phyloP scores from a whole-genome alignment of 2,888 invertebrate genomes.

The Rhamnusium bicolor region DNA sequence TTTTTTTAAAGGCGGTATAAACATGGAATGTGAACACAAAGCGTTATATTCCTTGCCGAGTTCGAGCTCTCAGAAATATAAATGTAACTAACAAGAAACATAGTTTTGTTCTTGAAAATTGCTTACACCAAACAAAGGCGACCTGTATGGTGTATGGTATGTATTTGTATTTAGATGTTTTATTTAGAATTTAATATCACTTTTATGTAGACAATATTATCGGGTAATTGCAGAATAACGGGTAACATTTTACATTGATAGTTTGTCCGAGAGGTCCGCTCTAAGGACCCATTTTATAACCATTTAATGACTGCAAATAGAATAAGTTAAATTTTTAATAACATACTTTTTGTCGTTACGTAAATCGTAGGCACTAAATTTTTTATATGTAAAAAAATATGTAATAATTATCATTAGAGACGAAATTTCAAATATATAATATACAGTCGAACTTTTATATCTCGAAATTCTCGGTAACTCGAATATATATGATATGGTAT shows the following conservation, averaged over 20 bases:
- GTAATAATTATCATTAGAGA: no score
- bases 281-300: constrained; percentile 40
- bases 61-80: constrained; percentile 34
- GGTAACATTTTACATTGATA: constrained; percentile 54
- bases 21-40: constrained; percentile 32
- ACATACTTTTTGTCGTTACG: not conserved
- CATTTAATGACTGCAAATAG: constrained; percentile 12
- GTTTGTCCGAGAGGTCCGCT: constrained; percentile 47
- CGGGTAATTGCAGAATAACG: constrained; percentile 59
- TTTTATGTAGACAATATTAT: constrained; percentile 59
- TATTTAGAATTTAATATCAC: constrained; percentile 61
- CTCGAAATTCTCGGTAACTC: no score
- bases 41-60: not conserved
- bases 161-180: constrained; percentile 49
- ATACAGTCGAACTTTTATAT: no score
- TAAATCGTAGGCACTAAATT: not conserved
- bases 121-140: not conserved
- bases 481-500: no score
- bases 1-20: constrained; percentile 41
- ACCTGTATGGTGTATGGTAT: no score
- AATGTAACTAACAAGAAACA: constrained; percentile 41
- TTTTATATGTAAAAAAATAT: no score
- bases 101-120: constrained; percentile 32
- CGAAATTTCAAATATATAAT: no score
- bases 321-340: constrained; percentile 7